Evolutionary conservation across 2,888 invertebrate genomes (phyloP).

Genomic region (Apomyelois bistriatella): DNA sequence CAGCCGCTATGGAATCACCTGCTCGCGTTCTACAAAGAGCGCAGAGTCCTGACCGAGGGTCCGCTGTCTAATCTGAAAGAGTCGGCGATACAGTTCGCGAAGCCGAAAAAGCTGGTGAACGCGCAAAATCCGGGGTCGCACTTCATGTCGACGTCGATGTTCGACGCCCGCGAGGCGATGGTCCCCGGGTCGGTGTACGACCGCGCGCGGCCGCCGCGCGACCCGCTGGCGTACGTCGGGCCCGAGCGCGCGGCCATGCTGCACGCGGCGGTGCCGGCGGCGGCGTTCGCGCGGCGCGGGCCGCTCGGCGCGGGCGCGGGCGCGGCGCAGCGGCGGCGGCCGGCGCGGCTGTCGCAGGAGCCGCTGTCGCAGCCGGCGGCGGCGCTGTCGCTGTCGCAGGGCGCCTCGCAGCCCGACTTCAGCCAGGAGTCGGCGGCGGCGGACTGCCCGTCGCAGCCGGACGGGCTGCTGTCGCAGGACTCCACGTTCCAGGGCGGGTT

Average conservation of each 20-base stretch:
- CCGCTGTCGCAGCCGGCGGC: constrained; percentile 87
- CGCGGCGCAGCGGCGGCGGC: constrained; percentile 82
- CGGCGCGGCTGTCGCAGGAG: constrained; percentile 81
- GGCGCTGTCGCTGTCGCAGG: constrained; percentile 85
- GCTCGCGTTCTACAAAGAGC: constrained; percentile 97
- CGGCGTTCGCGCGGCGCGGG: constrained; percentile 91
- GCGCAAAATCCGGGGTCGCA: constrained; percentile 97
- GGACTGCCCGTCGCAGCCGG: constrained; percentile 96
- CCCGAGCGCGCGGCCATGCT: constrained; percentile 88
- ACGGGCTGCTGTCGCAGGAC: constrained; percentile 96
- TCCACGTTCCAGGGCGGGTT: constrained; percentile 89
- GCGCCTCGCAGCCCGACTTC: constrained; percentile 85
- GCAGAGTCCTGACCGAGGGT: constrained; percentile 97
- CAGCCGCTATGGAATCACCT: constrained; percentile 99
- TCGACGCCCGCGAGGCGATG: constrained; percentile 96
- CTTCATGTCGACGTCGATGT: constrained; percentile 98
- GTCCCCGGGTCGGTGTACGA: constrained; percentile 97
- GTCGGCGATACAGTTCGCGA: constrained; percentile 97
- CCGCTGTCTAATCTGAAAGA: constrained; percentile 98
- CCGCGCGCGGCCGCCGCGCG: constrained; percentile 89
- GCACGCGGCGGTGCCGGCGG: constrained; percentile 93
- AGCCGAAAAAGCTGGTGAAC: constrained; percentile 97
- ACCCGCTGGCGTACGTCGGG: constrained; percentile 95
- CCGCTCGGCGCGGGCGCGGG: constrained; percentile 85
- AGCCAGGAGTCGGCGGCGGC: constrained; percentile 91